These are phyloP conservation scores for Xiphorhynchus elegans DNA, from an alignment of 2,113 vertebrate genomes.

Conservation along the genomic window DNA sequence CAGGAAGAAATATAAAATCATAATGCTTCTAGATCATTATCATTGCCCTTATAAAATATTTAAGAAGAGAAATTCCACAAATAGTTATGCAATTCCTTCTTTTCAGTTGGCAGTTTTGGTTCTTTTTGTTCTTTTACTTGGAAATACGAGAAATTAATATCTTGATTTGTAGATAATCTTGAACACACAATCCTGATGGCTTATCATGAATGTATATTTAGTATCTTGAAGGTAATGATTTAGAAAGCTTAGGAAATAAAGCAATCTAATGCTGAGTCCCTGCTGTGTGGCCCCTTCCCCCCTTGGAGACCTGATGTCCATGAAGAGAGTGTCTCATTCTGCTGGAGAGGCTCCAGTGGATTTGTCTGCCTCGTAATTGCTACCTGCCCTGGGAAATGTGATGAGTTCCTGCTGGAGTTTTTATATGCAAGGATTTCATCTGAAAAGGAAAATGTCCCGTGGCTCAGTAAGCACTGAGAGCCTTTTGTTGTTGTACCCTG, in stretches of 20 bases:
- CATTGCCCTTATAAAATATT: neutral
- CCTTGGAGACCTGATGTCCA: rapidly evolving
- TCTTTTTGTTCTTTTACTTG: neutral
- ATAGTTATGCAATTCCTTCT: neutral
- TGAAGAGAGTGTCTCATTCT: neutral
- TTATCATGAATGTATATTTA: neutral
- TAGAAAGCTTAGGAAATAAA: neutral
- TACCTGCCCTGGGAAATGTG: neutral
- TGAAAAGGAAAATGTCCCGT: neutral
- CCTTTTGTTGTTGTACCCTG: neutral
- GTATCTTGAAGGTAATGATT: neutral
- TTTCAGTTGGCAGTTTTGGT: neutral
- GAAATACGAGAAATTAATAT: neutral
- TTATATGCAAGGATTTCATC: neutral
- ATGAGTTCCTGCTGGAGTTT: neutral
- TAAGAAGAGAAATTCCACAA: neutral
- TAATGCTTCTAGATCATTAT: neutral
- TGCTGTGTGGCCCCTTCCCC: neutral
- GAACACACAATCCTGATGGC: neutral
- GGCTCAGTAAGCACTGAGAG: neutral
- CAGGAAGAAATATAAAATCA: neutral
- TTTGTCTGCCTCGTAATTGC: neutral
- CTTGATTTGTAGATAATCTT: neutral
- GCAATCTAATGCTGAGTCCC: neutral
- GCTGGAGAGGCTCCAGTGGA: neutral